Evolutionary conservation across 2,797 vertebrate species (phyloP), one percentile per base, ranked within the genome.

Genomic region (Coregonus suidteri): DNA sequence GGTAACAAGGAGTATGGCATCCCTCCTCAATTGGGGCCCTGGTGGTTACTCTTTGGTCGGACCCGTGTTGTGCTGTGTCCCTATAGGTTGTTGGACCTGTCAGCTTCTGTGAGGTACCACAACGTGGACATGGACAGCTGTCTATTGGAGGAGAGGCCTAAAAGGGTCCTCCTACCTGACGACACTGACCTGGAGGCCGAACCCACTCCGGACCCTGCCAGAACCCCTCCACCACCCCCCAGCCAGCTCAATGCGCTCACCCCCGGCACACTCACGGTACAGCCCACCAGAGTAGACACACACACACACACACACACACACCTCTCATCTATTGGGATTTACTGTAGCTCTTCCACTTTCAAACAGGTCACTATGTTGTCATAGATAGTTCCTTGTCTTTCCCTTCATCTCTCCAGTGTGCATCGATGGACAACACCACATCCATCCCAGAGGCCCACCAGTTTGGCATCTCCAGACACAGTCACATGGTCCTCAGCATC

Each of bases 51-150:
- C 64, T 30, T 59, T 13, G 14, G 13, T 77, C 14, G 59, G 16
- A 66, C 18, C 41, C 16, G 37, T 30, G 20, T 70, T 37, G 6
- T 76, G 30, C 65, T 66, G 20, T 14, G 41, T 9, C 25, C 0
- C 84, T 13, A 30, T 34, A 99, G 97, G 82, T 88, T 97, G 66
- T 70, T 97, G 64, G 96, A 97, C 94, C 96, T 99, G 84, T 97
- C 96, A 14, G 88, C 81, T 56, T 95, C 95, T 0, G 64, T 95
- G 76, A 92, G 84, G 74, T 95, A 96, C 68, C 92, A 97, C 5
- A 91, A 92, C 0, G 95, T 91, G 52, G 93, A 96, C 84, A 87
- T 98, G 81, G 94, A 95, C 85, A 95, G 93, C 82, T 99, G 98
- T 77, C 83, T 95, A 35, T 89, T 97, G 78, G 92, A 93, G 51